Percentiles rank a stretch among this genome's conserved stretches.
Evolutionary conservation across 2,888 invertebrate species (phyloP).

Genomic region (Craniophora ligustri): DNA sequence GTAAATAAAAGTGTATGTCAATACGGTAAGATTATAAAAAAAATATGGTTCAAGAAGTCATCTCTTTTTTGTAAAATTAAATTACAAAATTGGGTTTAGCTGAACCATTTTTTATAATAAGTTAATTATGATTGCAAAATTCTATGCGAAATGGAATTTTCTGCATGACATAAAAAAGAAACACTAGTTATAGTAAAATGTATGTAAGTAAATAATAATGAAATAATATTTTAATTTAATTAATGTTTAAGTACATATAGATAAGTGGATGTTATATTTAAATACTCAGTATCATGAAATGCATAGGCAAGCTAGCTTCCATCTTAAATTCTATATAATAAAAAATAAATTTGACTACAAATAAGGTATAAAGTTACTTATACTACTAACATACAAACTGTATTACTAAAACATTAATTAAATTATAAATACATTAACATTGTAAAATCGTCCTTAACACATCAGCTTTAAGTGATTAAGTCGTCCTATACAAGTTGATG

Average conservation of each 20-base stretch:
- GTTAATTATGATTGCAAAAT: no score
- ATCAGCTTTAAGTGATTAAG: no score
- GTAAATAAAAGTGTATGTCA: conserved; percentile 45
- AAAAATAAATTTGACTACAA: conserved; percentile 11
- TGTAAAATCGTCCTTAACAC: conserved; percentile 3
- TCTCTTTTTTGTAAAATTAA: no score
- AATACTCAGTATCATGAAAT: conserved; percentile 9
- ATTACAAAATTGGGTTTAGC: no score
- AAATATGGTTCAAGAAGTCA: no score
- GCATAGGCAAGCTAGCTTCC: conserved; percentile 50
- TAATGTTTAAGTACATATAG: conserved; percentile 44
- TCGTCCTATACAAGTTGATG: no score
- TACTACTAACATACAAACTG: conserved; percentile 25
- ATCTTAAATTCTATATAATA: conserved; percentile 12
- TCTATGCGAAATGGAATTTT: no score
- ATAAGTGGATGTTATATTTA: conserved; percentile 26
- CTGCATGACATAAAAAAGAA: neutral
- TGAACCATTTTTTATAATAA: no score
- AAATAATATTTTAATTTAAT: conserved; percentile 34
- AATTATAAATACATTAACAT: conserved; percentile 21
- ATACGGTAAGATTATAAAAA: no score
- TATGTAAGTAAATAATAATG: neutral
- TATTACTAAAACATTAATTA: conserved; percentile 46
- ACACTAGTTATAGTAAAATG: neutral
- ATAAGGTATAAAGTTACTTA: no score